Conservation (phyloP, 1,140 invertebrate genomes). For the Drosophila teissieri region DNA sequence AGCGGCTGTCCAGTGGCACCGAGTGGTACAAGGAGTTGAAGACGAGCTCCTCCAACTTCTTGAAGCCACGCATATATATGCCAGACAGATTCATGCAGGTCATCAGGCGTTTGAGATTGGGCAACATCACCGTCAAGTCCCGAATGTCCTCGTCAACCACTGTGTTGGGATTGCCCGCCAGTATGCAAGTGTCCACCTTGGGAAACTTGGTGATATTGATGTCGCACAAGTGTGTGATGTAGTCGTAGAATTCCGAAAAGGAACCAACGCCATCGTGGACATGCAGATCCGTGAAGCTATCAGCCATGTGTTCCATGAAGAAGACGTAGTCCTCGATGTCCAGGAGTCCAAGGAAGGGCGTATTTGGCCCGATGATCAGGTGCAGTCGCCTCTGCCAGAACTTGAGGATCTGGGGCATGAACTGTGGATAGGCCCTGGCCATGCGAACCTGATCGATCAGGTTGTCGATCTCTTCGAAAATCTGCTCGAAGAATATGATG, state of each 20-base stretch:
- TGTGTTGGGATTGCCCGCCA: slow-evolving; percentile 51
- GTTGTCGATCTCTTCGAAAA: slow-evolving; percentile 64
- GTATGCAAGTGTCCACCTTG: slow-evolving; percentile 54
- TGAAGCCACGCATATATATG: slow-evolving; percentile 46
- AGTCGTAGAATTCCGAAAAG: slow-evolving; percentile 68
- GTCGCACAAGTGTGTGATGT: slow-evolving; percentile 64
- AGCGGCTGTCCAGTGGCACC: slow-evolving; percentile 59
- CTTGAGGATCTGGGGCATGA: slow-evolving; percentile 51
- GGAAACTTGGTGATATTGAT: slow-evolving; percentile 53
- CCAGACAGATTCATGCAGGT: slow-evolving; percentile 72
- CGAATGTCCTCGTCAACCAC: slow-evolving; percentile 63
- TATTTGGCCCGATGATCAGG: slow-evolving; percentile 62
- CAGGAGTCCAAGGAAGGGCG: slow-evolving; percentile 45
- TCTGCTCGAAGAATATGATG: slow-evolving; percentile 74
- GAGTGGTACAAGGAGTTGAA: slow-evolving; percentile 72
- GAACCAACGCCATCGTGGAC: slow-evolving; percentile 61
- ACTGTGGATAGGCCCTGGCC: slow-evolving; percentile 73
- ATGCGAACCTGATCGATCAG: slow-evolving; percentile 68
- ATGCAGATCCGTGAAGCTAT: slow-evolving; percentile 59
- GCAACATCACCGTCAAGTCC: slow-evolving; percentile 55
- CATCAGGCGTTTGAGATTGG: slow-evolving; percentile 59
- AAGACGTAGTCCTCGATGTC: slow-evolving; percentile 72
- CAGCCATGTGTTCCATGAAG: slow-evolving; percentile 69
- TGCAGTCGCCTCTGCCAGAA: slow-evolving; percentile 50
- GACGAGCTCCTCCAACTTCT: slow-evolving; percentile 58